Base-by-base conservation (phyloP, 2,888 invertebrate genomes). In the Acleris laterana region DNA sequence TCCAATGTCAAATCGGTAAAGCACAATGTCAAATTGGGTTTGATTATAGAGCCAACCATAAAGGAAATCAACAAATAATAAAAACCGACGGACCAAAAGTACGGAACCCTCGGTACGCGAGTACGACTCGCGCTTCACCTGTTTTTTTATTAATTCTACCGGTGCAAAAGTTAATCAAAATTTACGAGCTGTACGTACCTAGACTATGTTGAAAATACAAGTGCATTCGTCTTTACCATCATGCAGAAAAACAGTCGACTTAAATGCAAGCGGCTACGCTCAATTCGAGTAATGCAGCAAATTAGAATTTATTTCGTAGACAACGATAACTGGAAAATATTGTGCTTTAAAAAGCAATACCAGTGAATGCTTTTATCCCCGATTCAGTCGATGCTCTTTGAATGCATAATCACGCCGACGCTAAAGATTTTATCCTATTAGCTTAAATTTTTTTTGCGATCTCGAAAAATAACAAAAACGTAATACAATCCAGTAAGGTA, bases 341-440 rank as follows among this genome's bases (percentile, higher is more conserved):
- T 52, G 49, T 48, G n/a, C 46, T 44, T 28, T 22, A 61, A 60
- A 59, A 65, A 50, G 55, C 55, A 50, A 60, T 61, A 44, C 60
- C 60, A 49, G 59, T 60, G 56, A 56, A 62, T 56, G 56, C 50
- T 65, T 53, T 60, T 64, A 64, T 60, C 25, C 53, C 25, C 48
- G 48, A 60, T 55, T 55, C 60, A 53, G 17, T 53, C 7, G 17
- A 56, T 51, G 61, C 61, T 38, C 51, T 65, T 46, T 65, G 50
- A 56, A 51, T 65, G 50, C 61, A 56, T 51, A 56, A 66, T 61
- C 64, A 42, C 59, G 52, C 3, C 57, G 46, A 16, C 28, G 44
- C 22, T n/a, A 11, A 57, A 48, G 57, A 57, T 28, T 46, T 25
- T 19, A 17, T 32, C 46, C 51, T 2, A 32, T 51, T 19, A 51